These are phyloP conservation scores for Eulemur coronatus DNA, from an alignment of 2,797 vertebrate genomes.

Conservation along the genomic window DNA sequence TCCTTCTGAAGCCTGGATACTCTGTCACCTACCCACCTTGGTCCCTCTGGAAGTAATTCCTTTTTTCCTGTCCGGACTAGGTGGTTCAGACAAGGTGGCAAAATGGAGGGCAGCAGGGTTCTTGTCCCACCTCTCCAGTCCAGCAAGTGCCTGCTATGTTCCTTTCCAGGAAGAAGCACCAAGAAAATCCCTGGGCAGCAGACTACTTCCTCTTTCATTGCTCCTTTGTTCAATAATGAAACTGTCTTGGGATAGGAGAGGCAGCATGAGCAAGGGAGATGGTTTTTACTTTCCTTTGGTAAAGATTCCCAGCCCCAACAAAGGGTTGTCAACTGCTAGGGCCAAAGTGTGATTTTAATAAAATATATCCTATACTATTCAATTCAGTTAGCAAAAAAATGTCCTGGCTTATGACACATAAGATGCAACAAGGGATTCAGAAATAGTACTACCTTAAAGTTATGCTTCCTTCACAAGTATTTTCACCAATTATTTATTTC, in stretches of 20 bases:
- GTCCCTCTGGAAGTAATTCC: neutral
- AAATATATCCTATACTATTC: neutral
- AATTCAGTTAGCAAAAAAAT: neutral
- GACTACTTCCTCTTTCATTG: neutral
- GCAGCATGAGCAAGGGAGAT: neutral
- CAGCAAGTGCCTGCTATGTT: neutral
- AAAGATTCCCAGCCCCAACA: neutral
- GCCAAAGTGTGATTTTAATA: conserved; percentile 16
- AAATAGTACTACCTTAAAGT: neutral
- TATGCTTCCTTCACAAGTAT: conserved; percentile 12
- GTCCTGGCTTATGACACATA: neutral
- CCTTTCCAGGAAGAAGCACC: neutral
- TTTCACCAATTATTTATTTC: conserved; percentile 27
- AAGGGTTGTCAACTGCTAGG: neutral
- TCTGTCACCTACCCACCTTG: neutral
- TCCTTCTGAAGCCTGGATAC: neutral
- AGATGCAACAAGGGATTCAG: neutral
- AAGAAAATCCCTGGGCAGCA: conserved; percentile 19
- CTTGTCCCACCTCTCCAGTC: neutral
- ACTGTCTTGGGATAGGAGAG: neutral
- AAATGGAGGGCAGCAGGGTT: neutral
- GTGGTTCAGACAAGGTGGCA: neutral
- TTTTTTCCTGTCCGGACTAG: neutral
- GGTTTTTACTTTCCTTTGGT: conserved; percentile 19
- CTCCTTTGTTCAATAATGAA: neutral